phyloP scores from a whole-genome alignment of 2,888 invertebrate species.

The Netelia melanura region DNA sequence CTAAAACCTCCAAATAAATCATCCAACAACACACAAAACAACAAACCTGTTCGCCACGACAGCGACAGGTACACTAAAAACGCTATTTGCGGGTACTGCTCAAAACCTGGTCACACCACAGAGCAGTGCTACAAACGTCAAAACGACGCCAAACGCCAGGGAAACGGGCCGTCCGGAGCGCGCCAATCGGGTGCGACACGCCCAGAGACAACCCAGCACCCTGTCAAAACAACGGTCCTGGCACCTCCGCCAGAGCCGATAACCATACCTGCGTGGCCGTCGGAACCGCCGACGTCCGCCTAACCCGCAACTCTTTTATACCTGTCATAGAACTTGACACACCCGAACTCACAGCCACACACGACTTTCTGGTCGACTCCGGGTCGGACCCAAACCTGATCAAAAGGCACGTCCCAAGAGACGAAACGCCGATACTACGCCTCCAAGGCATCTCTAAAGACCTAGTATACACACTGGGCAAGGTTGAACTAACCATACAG shows the following conservation, averaged over 20 bases:
- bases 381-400: slow-evolving; percentile 26
- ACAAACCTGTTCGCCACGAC: too few species aligned
- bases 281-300: background rate
- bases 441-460: slow-evolving; percentile 1
- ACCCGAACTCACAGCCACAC: background rate
- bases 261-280: background rate
- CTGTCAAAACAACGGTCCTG: background rate
- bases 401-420: background rate
- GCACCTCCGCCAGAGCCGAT: background rate
- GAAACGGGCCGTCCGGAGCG: slow-evolving; percentile 29
- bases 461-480: background rate
- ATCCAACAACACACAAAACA: too few species aligned
- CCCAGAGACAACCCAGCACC: background rate
- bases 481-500: background rate
- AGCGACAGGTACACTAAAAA: background rate
- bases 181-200: slow-evolving; percentile 8
- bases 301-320: background rate
- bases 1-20: background rate
- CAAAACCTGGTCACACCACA: background rate
- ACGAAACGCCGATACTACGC: too few species aligned
- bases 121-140: slow-evolving; percentile 1
- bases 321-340: slow-evolving; percentile 12
- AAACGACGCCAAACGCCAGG: slow-evolving; percentile 26
- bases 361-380: slow-evolving; percentile 31
- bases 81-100: background rate